Evolutionary conservation across 2,888 invertebrate species (phyloP).

Genomic region (Tortrix viridana): DNA sequence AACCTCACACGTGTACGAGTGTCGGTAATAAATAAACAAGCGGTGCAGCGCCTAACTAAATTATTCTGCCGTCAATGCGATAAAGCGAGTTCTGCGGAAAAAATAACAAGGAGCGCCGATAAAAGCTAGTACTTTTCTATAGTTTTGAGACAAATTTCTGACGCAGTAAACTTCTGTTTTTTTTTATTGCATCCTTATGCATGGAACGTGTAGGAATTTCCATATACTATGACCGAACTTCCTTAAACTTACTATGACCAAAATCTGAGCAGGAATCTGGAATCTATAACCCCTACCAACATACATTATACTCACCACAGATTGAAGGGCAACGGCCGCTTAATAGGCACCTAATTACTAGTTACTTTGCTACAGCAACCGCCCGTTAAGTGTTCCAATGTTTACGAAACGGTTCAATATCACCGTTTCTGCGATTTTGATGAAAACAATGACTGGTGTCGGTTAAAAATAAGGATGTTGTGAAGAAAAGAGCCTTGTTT

Average conservation of each 20-base stretch:
- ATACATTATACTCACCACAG: background rate
- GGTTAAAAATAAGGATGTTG: conserved; percentile 17
- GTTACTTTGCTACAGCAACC: conserved; percentile 5
- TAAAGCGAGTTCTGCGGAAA: conserved; percentile 5
- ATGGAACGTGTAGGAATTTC: too few species aligned
- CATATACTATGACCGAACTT: too few species aligned
- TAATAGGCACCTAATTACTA: conserved; percentile 23
- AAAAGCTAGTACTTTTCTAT: too few species aligned
- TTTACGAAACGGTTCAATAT: conserved; percentile 8
- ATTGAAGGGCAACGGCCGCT: conserved; percentile 19
- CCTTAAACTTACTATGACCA: too few species aligned
- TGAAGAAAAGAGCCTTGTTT: conserved; percentile 15
- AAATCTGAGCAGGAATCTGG: too few species aligned
- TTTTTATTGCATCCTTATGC: too few species aligned
- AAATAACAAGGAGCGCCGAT: conserved; percentile 16
- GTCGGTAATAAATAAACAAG: background rate
- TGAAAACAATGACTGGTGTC: conserved; percentile 18
- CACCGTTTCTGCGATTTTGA: conserved; percentile 10
- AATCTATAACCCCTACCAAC: background rate
- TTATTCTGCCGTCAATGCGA: conserved; percentile 12
- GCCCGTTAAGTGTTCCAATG: conserved; percentile 16
- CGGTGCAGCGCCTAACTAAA: conserved; percentile 27
- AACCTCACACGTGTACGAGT: too few species aligned
- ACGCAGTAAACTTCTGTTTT: too few species aligned
- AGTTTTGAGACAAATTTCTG: too few species aligned